Evolutionary conservation across 2,113 vertebrate species (phyloP).

Genomic region (Upupa epops): DNA sequence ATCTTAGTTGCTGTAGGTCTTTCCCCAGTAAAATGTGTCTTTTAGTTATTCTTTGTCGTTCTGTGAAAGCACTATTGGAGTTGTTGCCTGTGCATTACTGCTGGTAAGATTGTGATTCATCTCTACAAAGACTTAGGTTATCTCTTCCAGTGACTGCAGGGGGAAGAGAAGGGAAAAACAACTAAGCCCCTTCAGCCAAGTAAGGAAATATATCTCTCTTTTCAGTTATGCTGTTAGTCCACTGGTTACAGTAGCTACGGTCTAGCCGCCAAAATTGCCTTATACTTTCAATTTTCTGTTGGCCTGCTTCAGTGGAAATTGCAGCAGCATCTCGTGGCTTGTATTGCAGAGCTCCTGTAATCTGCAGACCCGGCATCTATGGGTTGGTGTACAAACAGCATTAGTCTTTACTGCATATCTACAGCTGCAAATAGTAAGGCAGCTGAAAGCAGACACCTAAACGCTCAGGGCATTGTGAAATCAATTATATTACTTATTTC

Average conservation of each 20-base stretch:
- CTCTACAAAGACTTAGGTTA: background rate
- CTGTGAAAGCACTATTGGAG: background rate
- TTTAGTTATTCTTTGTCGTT: background rate
- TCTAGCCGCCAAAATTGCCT: background rate
- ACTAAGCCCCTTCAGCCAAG: background rate
- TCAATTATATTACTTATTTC: slow-evolving; percentile 1
- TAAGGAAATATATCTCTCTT: background rate
- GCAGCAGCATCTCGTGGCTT: background rate
- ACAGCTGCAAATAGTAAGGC: background rate
- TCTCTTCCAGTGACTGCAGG: background rate
- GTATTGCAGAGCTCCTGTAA: background rate
- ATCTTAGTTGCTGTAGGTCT: background rate
- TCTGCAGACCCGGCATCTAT: background rate
- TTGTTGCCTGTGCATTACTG: background rate
- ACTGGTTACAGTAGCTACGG: background rate
- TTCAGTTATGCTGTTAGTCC: background rate
- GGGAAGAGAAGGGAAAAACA: background rate
- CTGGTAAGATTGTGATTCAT: background rate
- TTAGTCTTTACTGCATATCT: background rate
- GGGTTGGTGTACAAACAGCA: background rate
- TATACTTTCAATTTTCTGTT: background rate
- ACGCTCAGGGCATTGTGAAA: background rate
- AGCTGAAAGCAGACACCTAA: background rate
- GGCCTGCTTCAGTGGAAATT: background rate
- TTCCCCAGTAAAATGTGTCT: background rate